Evolutionary conservation across 2,113 vertebrate genomes (phyloP).

Genomic region (Megaceryle torquata): DNA sequence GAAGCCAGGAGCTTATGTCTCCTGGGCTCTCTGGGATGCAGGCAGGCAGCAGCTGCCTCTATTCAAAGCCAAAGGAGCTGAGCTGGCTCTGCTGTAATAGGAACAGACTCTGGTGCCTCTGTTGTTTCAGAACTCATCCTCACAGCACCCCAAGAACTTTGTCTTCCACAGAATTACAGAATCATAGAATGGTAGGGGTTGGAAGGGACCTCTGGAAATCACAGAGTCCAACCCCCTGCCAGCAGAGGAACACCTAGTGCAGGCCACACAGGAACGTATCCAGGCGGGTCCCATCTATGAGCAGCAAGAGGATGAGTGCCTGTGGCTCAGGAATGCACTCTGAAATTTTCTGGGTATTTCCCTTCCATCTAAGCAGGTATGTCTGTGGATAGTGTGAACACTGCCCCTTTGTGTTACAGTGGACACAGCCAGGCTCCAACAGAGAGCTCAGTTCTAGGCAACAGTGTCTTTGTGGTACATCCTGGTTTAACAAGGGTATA

Average conservation of each 20-base stretch:
- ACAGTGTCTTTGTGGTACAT: background rate
- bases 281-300: background rate
- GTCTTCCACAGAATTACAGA: background rate
- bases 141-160: background rate
- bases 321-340: background rate
- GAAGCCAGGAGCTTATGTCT: background rate
- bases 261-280: too few species aligned
- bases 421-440: background rate
- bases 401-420: background rate
- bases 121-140: background rate
- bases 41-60: background rate
- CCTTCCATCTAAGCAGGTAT: background rate
- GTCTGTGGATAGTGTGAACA: background rate
- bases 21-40: background rate
- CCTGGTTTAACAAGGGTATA: background rate
- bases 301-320: background rate
- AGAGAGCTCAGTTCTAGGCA: background rate
- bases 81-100: background rate
- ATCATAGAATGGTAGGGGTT: too few species aligned
- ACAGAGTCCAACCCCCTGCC: too few species aligned
- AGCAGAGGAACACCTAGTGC: too few species aligned
- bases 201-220: too few species aligned
- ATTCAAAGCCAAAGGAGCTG: background rate
- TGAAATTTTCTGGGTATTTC: background rate
- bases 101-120: background rate